Percentiles rank a stretch among this genome's conserved stretches.
Conservation (phyloP, 2,113 vertebrate genomes). For the Protobothrops flavoviridis region DNA sequence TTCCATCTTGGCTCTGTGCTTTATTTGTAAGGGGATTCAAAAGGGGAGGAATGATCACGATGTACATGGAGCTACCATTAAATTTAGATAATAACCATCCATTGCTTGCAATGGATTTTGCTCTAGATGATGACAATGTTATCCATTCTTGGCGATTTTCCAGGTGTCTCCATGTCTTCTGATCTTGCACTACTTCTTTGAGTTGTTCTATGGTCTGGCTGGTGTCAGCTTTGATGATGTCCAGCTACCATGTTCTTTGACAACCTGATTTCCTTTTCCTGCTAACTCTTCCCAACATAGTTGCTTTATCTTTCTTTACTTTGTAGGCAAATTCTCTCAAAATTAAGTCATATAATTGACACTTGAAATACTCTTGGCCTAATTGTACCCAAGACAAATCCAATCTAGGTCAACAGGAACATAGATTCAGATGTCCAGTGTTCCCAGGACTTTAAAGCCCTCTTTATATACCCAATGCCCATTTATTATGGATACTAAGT, state of each 20-base stretch:
- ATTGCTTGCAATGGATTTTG: not conserved
- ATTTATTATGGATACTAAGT: not conserved
- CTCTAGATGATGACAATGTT: too few species aligned
- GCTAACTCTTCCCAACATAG: not conserved
- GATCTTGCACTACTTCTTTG: not conserved
- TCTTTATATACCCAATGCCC: not conserved
- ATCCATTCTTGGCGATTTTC: not conserved
- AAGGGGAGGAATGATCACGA: slow-evolving; percentile 25
- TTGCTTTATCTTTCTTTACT: not conserved
- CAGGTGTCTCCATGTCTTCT: not conserved
- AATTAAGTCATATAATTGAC: not conserved
- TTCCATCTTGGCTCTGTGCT: slow-evolving; percentile 9
- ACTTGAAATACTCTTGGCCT: not conserved
- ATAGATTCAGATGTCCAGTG: not conserved
- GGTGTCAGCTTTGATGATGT: not conserved
- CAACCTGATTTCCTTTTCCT: not conserved
- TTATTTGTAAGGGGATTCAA: not conserved
- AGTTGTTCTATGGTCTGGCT: not conserved
- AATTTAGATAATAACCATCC: not conserved
- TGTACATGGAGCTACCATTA: not conserved
- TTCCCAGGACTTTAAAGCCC: not conserved
- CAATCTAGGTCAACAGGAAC: not conserved
- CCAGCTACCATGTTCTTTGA: not conserved
- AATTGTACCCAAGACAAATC: not conserved
- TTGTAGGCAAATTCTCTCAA: not conserved